phyloP scores from a whole-genome alignment of 2,888 invertebrate species.

The Calliscelio sp. region DNA sequence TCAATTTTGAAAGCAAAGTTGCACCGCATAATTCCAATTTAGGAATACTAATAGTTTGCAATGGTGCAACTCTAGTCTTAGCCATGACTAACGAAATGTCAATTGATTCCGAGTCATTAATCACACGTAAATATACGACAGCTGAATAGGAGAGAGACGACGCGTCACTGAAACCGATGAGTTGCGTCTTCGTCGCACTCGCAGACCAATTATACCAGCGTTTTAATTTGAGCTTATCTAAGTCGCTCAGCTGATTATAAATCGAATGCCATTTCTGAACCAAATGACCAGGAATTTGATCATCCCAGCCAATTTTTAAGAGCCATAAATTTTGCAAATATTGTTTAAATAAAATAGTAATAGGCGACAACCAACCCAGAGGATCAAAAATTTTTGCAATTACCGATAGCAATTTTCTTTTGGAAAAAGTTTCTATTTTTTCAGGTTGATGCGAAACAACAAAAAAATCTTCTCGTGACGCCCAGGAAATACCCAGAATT shows the following conservation, averaged over 20 bases:
- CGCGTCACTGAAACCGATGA: background rate
- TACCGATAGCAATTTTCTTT: background rate
- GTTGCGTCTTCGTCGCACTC: background rate
- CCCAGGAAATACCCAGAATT: too few species aligned
- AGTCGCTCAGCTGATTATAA: background rate
- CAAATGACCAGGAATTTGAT: background rate
- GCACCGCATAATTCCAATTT: conserved; percentile 6
- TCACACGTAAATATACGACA: conserved; percentile 3
- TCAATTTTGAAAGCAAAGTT: background rate
- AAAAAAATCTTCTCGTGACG: too few species aligned
- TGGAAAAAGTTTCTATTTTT: background rate
- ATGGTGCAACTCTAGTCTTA: conserved; percentile 1
- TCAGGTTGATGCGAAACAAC: too few species aligned
- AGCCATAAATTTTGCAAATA: background rate
- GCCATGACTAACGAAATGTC: background rate
- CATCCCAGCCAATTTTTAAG: background rate
- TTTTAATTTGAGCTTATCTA: background rate
- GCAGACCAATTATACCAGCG: background rate
- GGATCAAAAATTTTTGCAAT: background rate
- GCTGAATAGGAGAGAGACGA: background rate
- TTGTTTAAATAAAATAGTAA: background rate
- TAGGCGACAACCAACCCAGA: background rate
- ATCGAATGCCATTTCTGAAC: background rate
- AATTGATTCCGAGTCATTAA: background rate
- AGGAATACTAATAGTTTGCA: conserved; percentile 3